Evolutionary conservation across 2,797 vertebrate genomes (phyloP), one percentile per base, ranked within the genome.

Genomic region (Eupleurogrammus muticus): DNA sequence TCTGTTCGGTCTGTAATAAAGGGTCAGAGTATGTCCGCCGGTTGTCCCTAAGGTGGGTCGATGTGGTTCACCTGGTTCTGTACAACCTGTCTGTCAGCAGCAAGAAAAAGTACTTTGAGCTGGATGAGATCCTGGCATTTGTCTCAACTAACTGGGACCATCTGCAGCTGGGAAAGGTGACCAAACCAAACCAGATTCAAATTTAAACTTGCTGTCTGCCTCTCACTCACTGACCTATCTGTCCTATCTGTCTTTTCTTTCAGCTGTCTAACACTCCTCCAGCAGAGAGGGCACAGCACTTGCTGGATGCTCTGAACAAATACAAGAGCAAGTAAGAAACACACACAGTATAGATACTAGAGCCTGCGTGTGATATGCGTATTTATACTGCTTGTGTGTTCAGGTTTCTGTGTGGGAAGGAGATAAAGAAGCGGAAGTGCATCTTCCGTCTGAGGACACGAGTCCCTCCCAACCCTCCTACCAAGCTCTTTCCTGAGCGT

Each of bases 91-190:
- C 96, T 0, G 95, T 99, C 14, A 96, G 96, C 87, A 97, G 96
- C 91, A 99, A 99, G 92, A 99, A 99, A 92, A 98, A 98, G 56
- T 99, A 99, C 88, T 99, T 99, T 3, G 95, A 99, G 82, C 95
- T 99, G 1, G 97, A 99, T 28, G 97, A 99, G 92, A 98, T 99
- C 73, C 89, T 98, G 50, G 90, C 92, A 75, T 99, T 99, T 0
- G 94, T 97, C 73, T 95, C 95, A 36, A 90, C 93, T 20, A 95
- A 97, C 91, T 99, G 97, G 97, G 96, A 97, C 2, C 95, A 93
- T 1, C 83, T 99, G 61, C 97, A 98, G 85, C 95, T 98, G 0
- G 97, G 96, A 50, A 98, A 99, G 96, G 97, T 99, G 87, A 51
- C 54, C 17, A 34, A 47, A n/a, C 34, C 5, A 2, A 9, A 32